Conservation (phyloP, 2,888 invertebrate genomes). For the Pemphredon lugubris region DNA sequence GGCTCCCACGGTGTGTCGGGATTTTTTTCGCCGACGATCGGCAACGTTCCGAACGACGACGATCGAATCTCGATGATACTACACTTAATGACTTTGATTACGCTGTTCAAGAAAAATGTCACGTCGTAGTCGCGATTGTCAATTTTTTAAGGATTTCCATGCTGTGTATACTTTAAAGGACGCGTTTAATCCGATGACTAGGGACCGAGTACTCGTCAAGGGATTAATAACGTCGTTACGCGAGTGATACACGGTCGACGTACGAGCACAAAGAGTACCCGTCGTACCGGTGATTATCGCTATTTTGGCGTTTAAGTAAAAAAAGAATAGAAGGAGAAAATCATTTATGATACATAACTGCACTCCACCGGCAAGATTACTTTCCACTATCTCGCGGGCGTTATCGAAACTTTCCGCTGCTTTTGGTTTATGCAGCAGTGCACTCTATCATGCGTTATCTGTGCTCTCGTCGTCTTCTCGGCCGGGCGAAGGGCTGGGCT, state of each 20-base stretch:
- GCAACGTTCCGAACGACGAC: constrained; percentile 1
- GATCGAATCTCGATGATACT: too few relatives aligned
- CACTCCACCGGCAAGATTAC: constrained; percentile 52
- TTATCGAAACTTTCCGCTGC: constrained; percentile 63
- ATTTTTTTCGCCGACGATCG: neutral
- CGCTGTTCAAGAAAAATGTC: too few relatives aligned
- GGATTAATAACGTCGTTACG: too few relatives aligned
- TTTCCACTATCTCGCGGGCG: constrained; percentile 50
- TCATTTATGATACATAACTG: constrained; percentile 12
- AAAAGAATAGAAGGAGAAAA: constrained; percentile 6
- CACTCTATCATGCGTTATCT: constrained; percentile 63
- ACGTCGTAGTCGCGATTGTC: too few relatives aligned
- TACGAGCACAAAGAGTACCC: too few relatives aligned
- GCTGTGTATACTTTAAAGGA: too few relatives aligned
- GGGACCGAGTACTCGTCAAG: too few relatives aligned
- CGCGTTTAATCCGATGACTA: too few relatives aligned
- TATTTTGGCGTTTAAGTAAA: neutral
- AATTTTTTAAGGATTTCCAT: too few relatives aligned
- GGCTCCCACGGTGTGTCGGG: constrained; percentile 7
- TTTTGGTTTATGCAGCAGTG: constrained; percentile 66
- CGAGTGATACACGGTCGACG: too few relatives aligned
- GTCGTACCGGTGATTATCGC: neutral
- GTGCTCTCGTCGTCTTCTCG: constrained; percentile 54
- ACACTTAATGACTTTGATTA: too few relatives aligned
- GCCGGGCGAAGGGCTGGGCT: constrained; percentile 46